A percentile compares a stretch with the other conserved stretches of the same genome.
Conservation (phyloP, 2,113 vertebrate species). For the Neofelis nebulosa region DNA sequence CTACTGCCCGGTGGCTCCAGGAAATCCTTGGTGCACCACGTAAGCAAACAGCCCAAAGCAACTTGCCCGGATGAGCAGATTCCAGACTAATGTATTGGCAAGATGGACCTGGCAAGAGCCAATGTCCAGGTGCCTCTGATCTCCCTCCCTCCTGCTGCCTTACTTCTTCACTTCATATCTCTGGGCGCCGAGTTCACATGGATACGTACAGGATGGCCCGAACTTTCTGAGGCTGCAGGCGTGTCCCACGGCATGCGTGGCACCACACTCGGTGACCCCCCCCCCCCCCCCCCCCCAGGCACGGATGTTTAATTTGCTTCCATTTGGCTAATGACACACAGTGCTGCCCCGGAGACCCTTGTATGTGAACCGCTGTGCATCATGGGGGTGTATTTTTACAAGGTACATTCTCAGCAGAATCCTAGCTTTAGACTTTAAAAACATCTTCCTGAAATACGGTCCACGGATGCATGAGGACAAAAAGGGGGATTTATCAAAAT, state of each 20-base stretch:
- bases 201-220: no score
- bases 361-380: accelerated
- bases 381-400: not conserved
- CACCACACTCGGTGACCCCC: not conserved
- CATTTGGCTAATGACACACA: not conserved
- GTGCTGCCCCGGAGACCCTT: not conserved
- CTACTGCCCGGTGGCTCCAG: not conserved
- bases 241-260: not conserved
- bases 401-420: not conserved
- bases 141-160: not conserved
- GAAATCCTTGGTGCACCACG: not conserved
- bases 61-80: not conserved
- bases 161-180: not conserved
- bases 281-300: no score
- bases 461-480: not conserved
- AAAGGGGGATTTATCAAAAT: not conserved
- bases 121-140: not conserved
- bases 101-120: not conserved
- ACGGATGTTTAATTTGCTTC: not conserved
- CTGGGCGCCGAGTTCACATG: not conserved
- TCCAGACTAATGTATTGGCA: not conserved
- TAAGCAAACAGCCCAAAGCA: not conserved
- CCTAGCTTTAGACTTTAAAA: not conserved
- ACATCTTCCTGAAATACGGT: not conserved
- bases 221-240: not conserved